phyloP scores from a whole-genome alignment of 1,140 invertebrate species.

The Danaus melanippus region DNA sequence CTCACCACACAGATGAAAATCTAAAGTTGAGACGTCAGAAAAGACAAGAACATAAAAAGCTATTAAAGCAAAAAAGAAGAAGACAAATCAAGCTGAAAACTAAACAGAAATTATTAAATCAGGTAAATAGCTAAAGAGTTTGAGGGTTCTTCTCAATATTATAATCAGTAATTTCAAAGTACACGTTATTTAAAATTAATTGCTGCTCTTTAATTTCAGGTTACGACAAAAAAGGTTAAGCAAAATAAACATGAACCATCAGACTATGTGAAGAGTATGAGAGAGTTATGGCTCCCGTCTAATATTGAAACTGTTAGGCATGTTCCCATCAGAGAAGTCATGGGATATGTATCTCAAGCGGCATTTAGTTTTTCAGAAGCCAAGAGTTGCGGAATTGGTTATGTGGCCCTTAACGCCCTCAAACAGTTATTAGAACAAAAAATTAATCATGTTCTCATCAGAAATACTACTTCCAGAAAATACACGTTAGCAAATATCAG shows the following conservation, averaged over 20 bases:
- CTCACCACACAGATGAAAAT: constrained; percentile 73
- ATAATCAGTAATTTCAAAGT: neutral
- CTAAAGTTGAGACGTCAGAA: constrained; percentile 73
- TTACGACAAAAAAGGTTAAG: constrained; percentile 17
- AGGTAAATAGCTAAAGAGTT: too few relatives aligned
- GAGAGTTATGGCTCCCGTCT: constrained; percentile 78
- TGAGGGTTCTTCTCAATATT: neutral
- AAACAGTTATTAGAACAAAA: constrained; percentile 52
- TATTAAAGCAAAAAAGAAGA: constrained; percentile 75
- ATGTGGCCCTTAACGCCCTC: constrained; percentile 75
- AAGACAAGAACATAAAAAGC: constrained; percentile 72
- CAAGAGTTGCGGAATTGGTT: constrained; percentile 77
- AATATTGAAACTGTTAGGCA: constrained; percentile 72
- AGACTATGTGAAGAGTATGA: constrained; percentile 76
- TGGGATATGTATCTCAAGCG: constrained; percentile 82
- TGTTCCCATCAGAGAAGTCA: constrained; percentile 76
- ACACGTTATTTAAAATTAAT: neutral
- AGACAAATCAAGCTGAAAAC: constrained; percentile 72
- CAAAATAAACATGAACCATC: constrained; percentile 32
- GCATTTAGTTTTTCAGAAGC: constrained; percentile 80
- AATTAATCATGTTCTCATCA: constrained; percentile 41
- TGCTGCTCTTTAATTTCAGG: constrained; percentile 15
- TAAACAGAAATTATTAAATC: constrained; percentile 18
- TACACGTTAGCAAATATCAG: constrained; percentile 49
- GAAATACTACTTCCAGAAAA: constrained; percentile 49